These are phyloP conservation scores for Cnemophilus loriae DNA, from an alignment of 2,113 vertebrate species.

Conservation along the genomic window DNA sequence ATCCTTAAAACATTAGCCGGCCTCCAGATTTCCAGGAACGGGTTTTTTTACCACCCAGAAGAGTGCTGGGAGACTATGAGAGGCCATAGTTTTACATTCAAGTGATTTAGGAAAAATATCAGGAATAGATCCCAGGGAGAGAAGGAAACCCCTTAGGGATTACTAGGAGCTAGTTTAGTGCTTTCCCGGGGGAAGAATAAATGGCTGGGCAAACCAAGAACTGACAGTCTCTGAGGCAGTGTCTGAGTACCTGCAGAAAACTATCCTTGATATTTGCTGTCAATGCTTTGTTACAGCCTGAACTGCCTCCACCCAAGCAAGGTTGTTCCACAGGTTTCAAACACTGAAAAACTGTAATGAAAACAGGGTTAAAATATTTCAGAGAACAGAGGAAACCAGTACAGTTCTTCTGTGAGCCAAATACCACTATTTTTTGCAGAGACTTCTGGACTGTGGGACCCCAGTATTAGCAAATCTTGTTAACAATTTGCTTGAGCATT, in stretches of 20 bases:
- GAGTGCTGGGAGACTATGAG: background rate
- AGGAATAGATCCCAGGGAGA: background rate
- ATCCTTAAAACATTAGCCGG: background rate
- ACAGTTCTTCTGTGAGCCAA: background rate
- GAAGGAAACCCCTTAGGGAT: background rate
- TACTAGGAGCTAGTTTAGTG: background rate
- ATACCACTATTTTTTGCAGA: background rate
- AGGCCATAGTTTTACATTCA: background rate
- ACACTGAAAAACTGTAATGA: background rate
- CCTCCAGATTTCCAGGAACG: background rate
- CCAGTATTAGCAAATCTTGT: background rate
- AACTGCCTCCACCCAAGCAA: background rate
- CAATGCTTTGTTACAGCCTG: background rate
- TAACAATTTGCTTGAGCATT: conserved; percentile 7
- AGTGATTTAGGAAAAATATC: background rate
- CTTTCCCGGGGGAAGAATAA: background rate
- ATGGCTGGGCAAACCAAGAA: background rate
- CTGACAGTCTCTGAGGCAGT: background rate
- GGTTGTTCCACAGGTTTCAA: background rate
- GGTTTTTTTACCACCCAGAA: background rate
- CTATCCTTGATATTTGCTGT: background rate
- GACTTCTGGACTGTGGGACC: background rate
- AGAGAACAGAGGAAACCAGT: background rate
- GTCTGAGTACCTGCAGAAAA: background rate
- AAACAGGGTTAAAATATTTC: background rate